Conservation (phyloP, 2,113 vertebrate genomes). For the Rissa tridactyla region DNA sequence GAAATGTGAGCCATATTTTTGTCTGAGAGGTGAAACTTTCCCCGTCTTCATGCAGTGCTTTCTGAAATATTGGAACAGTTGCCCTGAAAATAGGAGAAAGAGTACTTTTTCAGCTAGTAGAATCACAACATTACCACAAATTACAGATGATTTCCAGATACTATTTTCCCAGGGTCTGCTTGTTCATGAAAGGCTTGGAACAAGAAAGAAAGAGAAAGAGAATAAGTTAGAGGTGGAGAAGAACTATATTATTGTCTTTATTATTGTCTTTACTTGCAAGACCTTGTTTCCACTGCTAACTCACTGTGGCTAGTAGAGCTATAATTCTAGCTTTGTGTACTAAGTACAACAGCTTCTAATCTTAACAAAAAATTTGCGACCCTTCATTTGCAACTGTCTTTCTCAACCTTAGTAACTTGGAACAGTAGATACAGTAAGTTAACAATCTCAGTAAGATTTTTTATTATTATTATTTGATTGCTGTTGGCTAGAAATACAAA, state of each 20-base stretch:
- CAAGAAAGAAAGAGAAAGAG: not conserved
- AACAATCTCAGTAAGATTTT: not conserved
- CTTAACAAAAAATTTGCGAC: not conserved
- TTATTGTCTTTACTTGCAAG: not conserved
- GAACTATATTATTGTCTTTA: not conserved
- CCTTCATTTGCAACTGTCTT: not conserved
- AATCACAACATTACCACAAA: not conserved
- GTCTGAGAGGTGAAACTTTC: not conserved
- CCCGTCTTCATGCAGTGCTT: not conserved
- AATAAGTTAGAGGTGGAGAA: not conserved
- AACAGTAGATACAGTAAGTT: not conserved
- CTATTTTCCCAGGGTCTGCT: not conserved
- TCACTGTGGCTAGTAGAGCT: not conserved
- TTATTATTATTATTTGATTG: not conserved
- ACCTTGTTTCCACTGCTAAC: not conserved
- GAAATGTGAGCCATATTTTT: not conserved
- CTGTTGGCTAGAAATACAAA: not conserved
- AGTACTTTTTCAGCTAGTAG: not conserved
- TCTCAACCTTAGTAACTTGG: not conserved
- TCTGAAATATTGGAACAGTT: not conserved
- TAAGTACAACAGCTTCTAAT: not conserved
- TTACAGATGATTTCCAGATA: not conserved
- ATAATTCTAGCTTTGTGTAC: not conserved
- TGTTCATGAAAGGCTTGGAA: not conserved
- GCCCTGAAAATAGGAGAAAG: not conserved